Evolutionary conservation across 2,888 invertebrate genomes (phyloP).

Genomic region (Archaeoteleia sp.): DNA sequence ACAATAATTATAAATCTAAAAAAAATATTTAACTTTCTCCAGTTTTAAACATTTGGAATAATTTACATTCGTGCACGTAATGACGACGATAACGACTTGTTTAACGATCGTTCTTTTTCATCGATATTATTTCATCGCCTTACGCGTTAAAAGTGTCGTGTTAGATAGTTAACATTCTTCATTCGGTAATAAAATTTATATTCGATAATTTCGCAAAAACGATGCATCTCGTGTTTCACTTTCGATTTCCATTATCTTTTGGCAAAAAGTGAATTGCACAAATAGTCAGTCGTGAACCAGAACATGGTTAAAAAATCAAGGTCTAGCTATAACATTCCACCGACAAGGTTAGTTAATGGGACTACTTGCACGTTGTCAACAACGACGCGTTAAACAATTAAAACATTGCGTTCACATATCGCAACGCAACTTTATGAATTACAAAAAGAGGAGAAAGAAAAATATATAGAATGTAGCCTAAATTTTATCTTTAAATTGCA

Average conservation of each 20-base stretch:
- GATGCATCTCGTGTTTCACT: slow-evolving; percentile 23
- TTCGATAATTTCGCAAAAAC: slow-evolving; percentile 15
- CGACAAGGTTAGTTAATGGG: slow-evolving; percentile 26
- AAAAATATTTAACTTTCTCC: too few species aligned
- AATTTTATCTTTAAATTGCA: too few species aligned
- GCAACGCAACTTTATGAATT: slow-evolving; percentile 16
- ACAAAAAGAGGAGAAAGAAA: slow-evolving; percentile 7
- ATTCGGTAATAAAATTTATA: slow-evolving; percentile 8
- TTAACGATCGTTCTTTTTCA: slow-evolving; percentile 14
- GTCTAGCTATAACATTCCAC: slow-evolving; percentile 8
- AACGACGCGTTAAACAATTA: slow-evolving; percentile 26
- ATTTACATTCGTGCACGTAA: background rate
- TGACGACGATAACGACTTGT: slow-evolving; percentile 1
- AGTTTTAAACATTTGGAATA: too few species aligned
- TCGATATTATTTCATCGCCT: slow-evolving; percentile 6
- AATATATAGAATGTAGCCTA: too few species aligned
- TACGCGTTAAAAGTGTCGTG: background rate
- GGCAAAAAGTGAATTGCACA: slow-evolving; percentile 12
- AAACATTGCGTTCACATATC: slow-evolving; percentile 12
- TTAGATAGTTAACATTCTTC: slow-evolving; percentile 17
- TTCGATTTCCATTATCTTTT: slow-evolving; percentile 11
- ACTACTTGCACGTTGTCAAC: slow-evolving; percentile 17
- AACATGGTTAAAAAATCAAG: too few species aligned
- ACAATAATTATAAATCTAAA: too few species aligned
- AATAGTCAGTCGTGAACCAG: background rate